phyloP scores from a whole-genome alignment of 2,113 vertebrate species.

The Raja brachyura region DNA sequence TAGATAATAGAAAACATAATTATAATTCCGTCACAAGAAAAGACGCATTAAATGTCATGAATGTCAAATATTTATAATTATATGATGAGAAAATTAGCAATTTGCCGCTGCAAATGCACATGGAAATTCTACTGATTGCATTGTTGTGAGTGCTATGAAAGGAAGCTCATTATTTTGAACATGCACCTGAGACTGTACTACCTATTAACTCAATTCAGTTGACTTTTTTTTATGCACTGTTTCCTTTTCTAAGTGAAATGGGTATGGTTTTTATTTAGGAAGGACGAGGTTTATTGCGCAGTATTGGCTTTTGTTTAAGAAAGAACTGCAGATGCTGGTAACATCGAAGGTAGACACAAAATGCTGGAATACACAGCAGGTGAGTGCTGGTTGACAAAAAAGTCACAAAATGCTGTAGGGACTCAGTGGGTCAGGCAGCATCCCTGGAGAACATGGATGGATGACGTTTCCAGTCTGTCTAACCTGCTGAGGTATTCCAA shows the following conservation, averaged over 20 bases:
- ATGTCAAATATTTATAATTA: background rate
- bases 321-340: no score
- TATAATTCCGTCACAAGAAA: background rate
- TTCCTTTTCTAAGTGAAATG: background rate
- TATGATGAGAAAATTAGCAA: background rate
- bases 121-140: background rate
- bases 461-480: no score
- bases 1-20: background rate
- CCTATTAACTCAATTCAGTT: background rate
- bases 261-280: no score
- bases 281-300: no score
- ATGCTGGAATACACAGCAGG: no score
- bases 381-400: no score
- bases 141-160: background rate
- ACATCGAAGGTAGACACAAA: no score
- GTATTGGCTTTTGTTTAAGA: no score
- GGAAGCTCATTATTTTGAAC: background rate
- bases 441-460: no score
- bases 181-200: background rate
- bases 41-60: background rate
- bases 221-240: background rate
- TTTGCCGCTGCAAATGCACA: background rate
- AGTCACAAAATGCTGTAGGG: no score
- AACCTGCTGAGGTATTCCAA: no score
- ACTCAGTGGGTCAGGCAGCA: no score